Percentiles rank a stretch among this genome's conserved stretches.
Evolutionary conservation across 2,797 vertebrate genomes (phyloP).

Genomic region (Myripristis jacobus): DNA sequence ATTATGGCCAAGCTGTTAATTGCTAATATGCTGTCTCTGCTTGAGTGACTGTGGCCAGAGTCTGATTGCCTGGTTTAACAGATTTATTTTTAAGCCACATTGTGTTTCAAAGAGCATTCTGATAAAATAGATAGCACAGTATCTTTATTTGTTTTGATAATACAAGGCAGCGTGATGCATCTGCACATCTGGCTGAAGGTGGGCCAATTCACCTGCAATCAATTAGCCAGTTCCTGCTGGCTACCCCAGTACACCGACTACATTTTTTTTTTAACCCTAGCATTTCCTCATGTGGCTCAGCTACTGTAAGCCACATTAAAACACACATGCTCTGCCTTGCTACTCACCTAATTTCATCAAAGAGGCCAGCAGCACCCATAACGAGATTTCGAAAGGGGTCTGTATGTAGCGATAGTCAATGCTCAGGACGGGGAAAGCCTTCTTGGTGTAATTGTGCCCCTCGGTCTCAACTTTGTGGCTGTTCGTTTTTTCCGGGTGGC

Average conservation of each 20-base stretch:
- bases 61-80: background rate
- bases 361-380: constrained; percentile 96
- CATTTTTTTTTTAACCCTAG: background rate
- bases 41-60: background rate
- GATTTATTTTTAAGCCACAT: background rate
- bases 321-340: too few relatives aligned
- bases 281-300: constrained; percentile 34
- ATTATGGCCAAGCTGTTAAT: too few relatives aligned
- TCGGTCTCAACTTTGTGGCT: fast-evolving
- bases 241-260: background rate
- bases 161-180: background rate
- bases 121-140: too few relatives aligned
- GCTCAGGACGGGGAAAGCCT: constrained; percentile 90
- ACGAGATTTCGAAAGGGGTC: constrained; percentile 88
- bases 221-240: too few relatives aligned
- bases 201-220: background rate
- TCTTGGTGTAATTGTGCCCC: constrained; percentile 60
- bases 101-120: too few relatives aligned
- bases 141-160: background rate
- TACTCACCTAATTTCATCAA: constrained; percentile 96
- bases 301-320: too few relatives aligned
- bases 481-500: fast-evolving
- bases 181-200: background rate
- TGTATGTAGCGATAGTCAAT: constrained; percentile 86
- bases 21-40: background rate